These are phyloP conservation scores for Calliopsis andreniformis DNA, from an alignment of 1,140 invertebrate species.

Conservation along the genomic window DNA sequence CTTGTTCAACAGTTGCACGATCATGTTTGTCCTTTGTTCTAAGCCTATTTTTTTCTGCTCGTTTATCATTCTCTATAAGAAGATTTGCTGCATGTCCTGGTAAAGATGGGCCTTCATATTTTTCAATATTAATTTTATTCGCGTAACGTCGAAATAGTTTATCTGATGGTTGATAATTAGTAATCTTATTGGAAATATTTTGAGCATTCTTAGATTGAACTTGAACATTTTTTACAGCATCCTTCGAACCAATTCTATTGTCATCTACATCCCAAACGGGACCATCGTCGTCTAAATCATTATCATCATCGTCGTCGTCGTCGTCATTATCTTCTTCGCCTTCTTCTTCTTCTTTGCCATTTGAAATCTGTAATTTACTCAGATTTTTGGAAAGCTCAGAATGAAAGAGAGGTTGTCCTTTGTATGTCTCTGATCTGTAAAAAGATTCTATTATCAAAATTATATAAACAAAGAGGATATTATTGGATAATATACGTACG, in stretches of 20 bases:
- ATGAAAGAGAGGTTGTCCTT: constrained; percentile 35
- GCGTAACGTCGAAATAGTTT: constrained; percentile 90
- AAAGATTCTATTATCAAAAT: constrained; percentile 61
- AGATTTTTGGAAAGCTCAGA: constrained; percentile 5
- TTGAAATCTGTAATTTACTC: constrained; percentile 26
- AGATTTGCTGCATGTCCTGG: constrained; percentile 86
- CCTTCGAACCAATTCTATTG: constrained; percentile 58
- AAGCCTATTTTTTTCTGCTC: constrained; percentile 86
- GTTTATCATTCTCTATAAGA: constrained; percentile 86
- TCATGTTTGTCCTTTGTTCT: constrained; percentile 96
- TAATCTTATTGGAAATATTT: constrained; percentile 84
- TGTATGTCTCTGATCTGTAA: constrained; percentile 57
- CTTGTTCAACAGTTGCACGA: constrained; percentile 97
- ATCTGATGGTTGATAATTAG: constrained; percentile 90
- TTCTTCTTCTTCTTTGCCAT: constrained; percentile 67
- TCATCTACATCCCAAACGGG: constrained; percentile 81
- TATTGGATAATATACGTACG: constrained; percentile 39
- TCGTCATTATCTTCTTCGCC: constrained; percentile 76
- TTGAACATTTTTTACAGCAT: constrained; percentile 34
- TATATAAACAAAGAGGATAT: constrained; percentile 19
- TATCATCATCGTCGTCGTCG: constrained; percentile 74
- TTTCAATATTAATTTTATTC: constrained; percentile 93
- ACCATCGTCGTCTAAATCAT: constrained; percentile 77
- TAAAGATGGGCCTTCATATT: constrained; percentile 87
- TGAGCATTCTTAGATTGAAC: constrained; percentile 79